Evolutionary conservation across 2,113 vertebrate genomes (phyloP).

Genomic region (Probosciger aterrimus): DNA sequence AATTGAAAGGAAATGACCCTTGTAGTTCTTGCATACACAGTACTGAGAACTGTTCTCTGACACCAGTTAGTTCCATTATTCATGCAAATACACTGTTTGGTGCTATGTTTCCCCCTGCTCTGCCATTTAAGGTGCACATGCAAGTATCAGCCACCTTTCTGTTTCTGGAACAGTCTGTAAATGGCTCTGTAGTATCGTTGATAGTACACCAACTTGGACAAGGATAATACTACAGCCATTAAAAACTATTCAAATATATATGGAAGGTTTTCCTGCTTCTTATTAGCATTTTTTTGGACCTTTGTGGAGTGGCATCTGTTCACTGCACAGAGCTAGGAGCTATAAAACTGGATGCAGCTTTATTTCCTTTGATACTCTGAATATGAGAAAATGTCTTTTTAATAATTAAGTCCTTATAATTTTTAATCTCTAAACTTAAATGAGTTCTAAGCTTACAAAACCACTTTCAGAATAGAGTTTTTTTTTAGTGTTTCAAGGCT

Average conservation of each 20-base stretch:
- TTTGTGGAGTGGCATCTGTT: neutral
- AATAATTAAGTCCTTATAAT: neutral
- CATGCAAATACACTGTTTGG: neutral
- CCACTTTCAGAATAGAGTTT: neutral
- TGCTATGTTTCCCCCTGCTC: neutral
- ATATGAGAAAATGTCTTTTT: neutral
- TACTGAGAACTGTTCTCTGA: neutral
- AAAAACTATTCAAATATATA: neutral
- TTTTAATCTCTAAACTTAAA: neutral
- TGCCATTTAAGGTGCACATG: neutral
- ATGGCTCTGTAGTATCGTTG: rapidly evolving
- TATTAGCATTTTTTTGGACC: neutral
- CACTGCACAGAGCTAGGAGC: neutral
- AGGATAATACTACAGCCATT: neutral
- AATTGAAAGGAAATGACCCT: neutral
- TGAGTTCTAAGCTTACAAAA: neutral
- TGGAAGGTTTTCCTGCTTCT: neutral
- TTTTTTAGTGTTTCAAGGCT: neutral
- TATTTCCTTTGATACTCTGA: neutral
- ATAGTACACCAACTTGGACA: neutral
- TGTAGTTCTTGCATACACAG: neutral
- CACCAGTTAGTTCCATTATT: rapidly evolving
- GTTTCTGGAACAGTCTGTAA: neutral
- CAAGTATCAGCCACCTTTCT: neutral
- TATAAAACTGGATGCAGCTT: neutral